Base-by-base conservation (phyloP, 1,140 invertebrate genomes). In the Eriosoma lanigerum region DNA sequence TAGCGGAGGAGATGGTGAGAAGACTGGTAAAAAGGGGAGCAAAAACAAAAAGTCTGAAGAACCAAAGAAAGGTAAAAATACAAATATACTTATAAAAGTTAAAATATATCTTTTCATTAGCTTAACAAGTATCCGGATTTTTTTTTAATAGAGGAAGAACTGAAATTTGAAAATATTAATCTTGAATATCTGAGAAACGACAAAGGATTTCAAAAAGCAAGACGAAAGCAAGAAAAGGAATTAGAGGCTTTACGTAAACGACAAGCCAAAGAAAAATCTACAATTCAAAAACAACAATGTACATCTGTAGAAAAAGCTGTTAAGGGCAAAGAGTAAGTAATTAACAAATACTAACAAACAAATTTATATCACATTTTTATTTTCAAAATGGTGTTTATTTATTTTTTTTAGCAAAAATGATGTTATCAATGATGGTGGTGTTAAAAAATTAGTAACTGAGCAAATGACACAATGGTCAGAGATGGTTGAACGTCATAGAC, bases 191-290 rank as follows among this genome's bases (percentile, higher is more conserved):
- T 99, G 56, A 91, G 93, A 48, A 90, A 92, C 83, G 97, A 99
- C 85, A 99, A 99, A 87, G 92, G 91, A 58, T 99, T 95, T 87
- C 88, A 93, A 83, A 99, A 99, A 88, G 91, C 95, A n/a, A 90
- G 93, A 52, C 94, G 96, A 84, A 99, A 98, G 85, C 96, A 99
- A 83, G 92, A 95, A 85, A 99, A 99, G 85, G 97, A 99, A 84
- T 84, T 97, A 81, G 97, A 99, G 82, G 88, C 92, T 13, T 87
- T 98, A 86, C 93, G 92, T 84, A 98, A 98, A 85, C 92, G 93
- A 81, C 97, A 99, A 83, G 90, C 93, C 81, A 99, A 99, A 85
- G 97, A 99, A 87, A 92, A 95, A 85, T 88, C 93, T 82, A 86
- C 90, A 21, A 91, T 99, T 84, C 97, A 98, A 86, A 98, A 98